Percentiles rank a stretch among this genome's conserved stretches.
These are phyloP conservation scores for Ochropacha duplaris DNA, from an alignment of 2,888 invertebrate species.

Conservation along the genomic window DNA sequence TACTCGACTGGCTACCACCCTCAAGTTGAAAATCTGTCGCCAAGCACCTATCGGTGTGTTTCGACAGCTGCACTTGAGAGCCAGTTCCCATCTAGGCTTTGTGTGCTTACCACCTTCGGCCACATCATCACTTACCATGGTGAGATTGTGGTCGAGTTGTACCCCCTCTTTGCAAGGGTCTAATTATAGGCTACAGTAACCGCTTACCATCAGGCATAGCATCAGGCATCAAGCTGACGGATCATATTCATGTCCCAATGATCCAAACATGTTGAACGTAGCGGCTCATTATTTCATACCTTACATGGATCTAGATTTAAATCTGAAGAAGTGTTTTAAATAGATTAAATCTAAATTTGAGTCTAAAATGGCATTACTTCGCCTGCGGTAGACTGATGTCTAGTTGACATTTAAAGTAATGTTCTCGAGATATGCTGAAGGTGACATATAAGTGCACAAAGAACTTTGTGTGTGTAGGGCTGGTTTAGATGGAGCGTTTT, in stretches of 20 bases:
- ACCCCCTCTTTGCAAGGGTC: too few relatives aligned
- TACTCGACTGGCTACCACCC: too few relatives aligned
- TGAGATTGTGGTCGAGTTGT: too few relatives aligned
- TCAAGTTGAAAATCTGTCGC: too few relatives aligned
- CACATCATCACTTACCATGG: too few relatives aligned
- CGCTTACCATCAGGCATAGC: background rate
- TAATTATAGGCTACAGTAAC: background rate
- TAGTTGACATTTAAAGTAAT: slow-evolving; percentile 25
- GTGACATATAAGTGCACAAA: slow-evolving; percentile 14
- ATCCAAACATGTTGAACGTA: background rate
- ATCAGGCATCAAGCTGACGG: background rate
- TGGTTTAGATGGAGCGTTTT: background rate
- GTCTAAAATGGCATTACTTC: slow-evolving; percentile 24
- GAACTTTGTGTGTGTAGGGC: background rate
- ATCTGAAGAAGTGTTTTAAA: slow-evolving; percentile 9
- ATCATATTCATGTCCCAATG: background rate
- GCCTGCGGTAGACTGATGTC: slow-evolving; percentile 13
- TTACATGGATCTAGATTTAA: background rate
- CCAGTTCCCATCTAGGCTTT: too few relatives aligned
- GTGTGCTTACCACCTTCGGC: too few relatives aligned
- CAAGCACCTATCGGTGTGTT: too few relatives aligned
- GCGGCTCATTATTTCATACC: background rate
- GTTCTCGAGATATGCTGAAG: slow-evolving; percentile 14
- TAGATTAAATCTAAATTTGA: slow-evolving; percentile 18
- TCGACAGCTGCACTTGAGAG: too few relatives aligned